Evolutionary conservation across 2,797 vertebrate species (phyloP), one percentile per base, ranked within the genome.

Genomic region (Caiman crocodilus): DNA sequence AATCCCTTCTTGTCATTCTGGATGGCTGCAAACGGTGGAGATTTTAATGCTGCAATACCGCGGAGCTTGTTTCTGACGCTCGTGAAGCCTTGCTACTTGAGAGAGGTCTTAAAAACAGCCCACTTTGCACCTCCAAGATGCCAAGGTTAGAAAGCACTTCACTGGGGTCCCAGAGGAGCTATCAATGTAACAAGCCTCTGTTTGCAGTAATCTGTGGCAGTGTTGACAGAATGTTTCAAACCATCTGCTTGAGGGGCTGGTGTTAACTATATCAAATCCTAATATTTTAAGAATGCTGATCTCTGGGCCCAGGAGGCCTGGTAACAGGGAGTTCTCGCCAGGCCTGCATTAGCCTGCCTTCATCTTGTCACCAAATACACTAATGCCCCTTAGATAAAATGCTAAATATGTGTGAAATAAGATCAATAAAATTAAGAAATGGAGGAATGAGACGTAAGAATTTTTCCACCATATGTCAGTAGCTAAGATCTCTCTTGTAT

Each of bases 161-260:
- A 97, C 96, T 58, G 61, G 88, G 59, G 95, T 99, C 99, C 99
- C 99, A 97, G 96, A 98, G 99, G 99, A 98, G 97, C 97, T 98
- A 98, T 99, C 98, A 98, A 96, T 93, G 97, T 98, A 98, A 98
- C 97, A 95, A 98, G 98, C 98, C 98, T 98, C 99, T 99, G 98
- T 99, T 98, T 98, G 98, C 98, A 95, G 98, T 99, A 98, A 99
- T 99, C 98, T 98, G 98, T 98, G 97, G 97, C 98, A 97, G 98
- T 97, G 98, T 98, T 99, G 99, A 99, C 99, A 98, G 99, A 99
- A 98, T 98, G 98, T 99, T 99, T 98, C 98, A 97, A 98, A 98
- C 99, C 99, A 99, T 99, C 99, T 99, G 99, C 98, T 99, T 96
- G 61, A 98, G 98, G 95, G 98, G 98, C 98, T 97, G 97, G 97